phyloP scores from a whole-genome alignment of 2,888 invertebrate species.

The Dynastes hyllus region DNA sequence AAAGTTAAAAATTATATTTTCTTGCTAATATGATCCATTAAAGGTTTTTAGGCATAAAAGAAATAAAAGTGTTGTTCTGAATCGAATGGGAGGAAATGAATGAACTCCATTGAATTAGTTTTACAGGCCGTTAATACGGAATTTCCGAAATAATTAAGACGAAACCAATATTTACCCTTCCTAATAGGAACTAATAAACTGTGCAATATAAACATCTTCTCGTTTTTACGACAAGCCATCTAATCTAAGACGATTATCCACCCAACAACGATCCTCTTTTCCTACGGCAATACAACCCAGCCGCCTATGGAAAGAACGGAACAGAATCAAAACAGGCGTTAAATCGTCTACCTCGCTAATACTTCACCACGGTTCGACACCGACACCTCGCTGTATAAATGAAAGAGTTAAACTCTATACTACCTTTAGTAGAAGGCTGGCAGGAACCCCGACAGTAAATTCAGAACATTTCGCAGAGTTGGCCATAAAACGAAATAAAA shows the following conservation, averaged over 20 bases:
- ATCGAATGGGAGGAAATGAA: no score
- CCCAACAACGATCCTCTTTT: neutral
- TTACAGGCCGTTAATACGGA: no score
- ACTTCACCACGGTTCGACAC: slow-evolving; percentile 28
- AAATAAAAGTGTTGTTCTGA: no score
- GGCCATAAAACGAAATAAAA: slow-evolving; percentile 52
- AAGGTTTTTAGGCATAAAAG: no score
- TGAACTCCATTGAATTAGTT: no score
- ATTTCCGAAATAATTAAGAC: no score
- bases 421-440: neutral
- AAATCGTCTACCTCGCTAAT: slow-evolving; percentile 43
- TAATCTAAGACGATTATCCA: slow-evolving; percentile 27
- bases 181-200: neutral
- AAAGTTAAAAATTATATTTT: no score
- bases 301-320: neutral
- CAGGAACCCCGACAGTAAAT: slow-evolving; percentile 33
- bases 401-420: slow-evolving; percentile 37
- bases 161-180: no score
- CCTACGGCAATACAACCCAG: neutral
- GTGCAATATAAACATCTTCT: slow-evolving; percentile 19
- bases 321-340: slow-evolving; percentile 41
- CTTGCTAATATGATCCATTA: no score
- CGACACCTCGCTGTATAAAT: slow-evolving; percentile 30
- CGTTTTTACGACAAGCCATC: slow-evolving; percentile 8
- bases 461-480: slow-evolving; percentile 42